These are phyloP conservation scores for Anhinga anhinga DNA, from an alignment of 2,113 vertebrate genomes.

Conservation along the genomic window DNA sequence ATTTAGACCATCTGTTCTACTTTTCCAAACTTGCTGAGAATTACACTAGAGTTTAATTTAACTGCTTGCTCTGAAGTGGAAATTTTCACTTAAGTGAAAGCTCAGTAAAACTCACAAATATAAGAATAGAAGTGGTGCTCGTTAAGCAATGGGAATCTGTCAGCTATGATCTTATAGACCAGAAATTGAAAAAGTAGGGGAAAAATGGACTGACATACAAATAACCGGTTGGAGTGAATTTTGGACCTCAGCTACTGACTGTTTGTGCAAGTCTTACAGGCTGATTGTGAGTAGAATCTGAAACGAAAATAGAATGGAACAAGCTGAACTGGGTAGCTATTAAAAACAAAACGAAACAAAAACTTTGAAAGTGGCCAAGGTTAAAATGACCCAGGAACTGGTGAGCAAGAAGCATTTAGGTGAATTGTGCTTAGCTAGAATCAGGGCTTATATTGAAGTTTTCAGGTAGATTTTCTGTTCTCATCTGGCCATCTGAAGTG, in stretches of 20 bases:
- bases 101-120: neutral
- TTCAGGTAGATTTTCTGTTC: neutral
- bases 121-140: neutral
- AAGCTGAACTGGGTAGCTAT: neutral
- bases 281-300: neutral
- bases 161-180: neutral
- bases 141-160: neutral
- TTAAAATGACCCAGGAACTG: neutral
- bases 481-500: neutral
- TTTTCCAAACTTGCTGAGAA: neutral
- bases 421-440: neutral
- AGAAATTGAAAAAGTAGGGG: neutral
- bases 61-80: neutral
- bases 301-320: neutral
- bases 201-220: neutral
- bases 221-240: neutral
- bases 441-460: neutral
- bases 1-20: neutral
- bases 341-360: neutral
- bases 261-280: neutral
- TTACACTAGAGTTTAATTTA: neutral
- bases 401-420: neutral
- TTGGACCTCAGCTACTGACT: neutral
- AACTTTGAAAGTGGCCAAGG: neutral
- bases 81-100: neutral